Evolutionary conservation across 64 coral and sea anemone species (phyloP).

Genomic region (Astreopora myriophthalma): DNA sequence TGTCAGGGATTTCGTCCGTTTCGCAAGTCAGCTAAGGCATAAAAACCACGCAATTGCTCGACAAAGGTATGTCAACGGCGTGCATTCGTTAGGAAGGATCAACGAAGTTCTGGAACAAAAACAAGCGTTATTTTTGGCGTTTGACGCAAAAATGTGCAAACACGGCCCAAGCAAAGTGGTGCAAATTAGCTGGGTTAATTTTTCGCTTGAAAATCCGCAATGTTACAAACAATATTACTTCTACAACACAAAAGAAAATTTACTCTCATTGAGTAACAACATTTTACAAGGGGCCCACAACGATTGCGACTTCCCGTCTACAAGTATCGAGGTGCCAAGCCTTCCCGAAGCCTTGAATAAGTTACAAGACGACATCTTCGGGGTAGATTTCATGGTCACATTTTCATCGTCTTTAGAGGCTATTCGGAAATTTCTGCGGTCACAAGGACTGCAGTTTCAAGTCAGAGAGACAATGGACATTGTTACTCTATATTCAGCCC

Average conservation of each 20-base stretch:
- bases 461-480: slow-evolving; percentile 1
- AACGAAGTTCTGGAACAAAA: neutral
- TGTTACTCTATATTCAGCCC: neutral
- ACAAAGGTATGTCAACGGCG: slow-evolving; percentile 12
- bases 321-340: neutral
- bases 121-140: slow-evolving; percentile 11
- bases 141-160: neutral
- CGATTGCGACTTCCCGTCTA: neutral
- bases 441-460: neutral
- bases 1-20: neutral
- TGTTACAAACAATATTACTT: neutral
- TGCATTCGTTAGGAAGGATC: neutral
- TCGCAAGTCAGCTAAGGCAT: neutral
- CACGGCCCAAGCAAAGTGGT: neutral
- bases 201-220: neutral
- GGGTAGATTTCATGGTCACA: slow-evolving; percentile 6
- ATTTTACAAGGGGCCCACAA: neutral
- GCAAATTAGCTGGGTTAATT: neutral
- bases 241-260: neutral
- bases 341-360: neutral
- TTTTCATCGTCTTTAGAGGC: neutral
- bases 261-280: neutral
- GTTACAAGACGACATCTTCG: neutral
- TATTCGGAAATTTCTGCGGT: neutral
- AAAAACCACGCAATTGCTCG: slow-evolving; percentile 13